These are phyloP conservation scores for Holacanthus passer DNA, from an alignment of 2,113 vertebrate species.

Conservation along the genomic window DNA sequence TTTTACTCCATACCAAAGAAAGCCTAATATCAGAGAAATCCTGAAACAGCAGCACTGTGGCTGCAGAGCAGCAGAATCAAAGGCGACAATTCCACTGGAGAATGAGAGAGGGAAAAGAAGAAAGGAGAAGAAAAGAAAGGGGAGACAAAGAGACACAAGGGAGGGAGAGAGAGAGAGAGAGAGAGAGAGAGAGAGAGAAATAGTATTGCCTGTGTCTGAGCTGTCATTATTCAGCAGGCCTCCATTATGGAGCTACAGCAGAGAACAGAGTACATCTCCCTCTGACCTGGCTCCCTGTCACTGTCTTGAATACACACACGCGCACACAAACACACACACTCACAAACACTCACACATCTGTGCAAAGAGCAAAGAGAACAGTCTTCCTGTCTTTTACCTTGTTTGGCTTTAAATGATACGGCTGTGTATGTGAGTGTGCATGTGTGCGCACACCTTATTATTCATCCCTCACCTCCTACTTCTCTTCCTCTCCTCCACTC, in stretches of 20 bases:
- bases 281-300: slow-evolving; percentile 62
- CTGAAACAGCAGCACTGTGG: slow-evolving; percentile 45
- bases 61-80: slow-evolving; percentile 60
- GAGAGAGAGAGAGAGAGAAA: slow-evolving; percentile 57
- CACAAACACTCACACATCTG: slow-evolving; percentile 22
- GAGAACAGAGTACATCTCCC: slow-evolving; percentile 67
- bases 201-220: slow-evolving; percentile 54
- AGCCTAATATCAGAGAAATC: slow-evolving; percentile 61
- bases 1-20: slow-evolving; percentile 51
- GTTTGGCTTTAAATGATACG: slow-evolving; percentile 55
- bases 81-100: slow-evolving; percentile 50
- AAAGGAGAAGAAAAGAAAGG: slow-evolving; percentile 12
- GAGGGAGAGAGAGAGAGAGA: slow-evolving; percentile 3
- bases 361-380: slow-evolving; percentile 59
- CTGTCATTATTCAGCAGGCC: slow-evolving; percentile 79
- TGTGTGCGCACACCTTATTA: slow-evolving; percentile 64
- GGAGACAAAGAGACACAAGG: slow-evolving; percentile 28
- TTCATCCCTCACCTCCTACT: slow-evolving; percentile 74
- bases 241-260: slow-evolving; percentile 76
- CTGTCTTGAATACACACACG: slow-evolving; percentile 39
- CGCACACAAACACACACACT: slow-evolving; percentile 14
- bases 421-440: slow-evolving; percentile 29
- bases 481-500: slow-evolving; percentile 38
- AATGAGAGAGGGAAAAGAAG: slow-evolving; percentile 41
- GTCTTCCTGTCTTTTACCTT: slow-evolving; percentile 53